These are phyloP conservation scores for Notiomystis cincta DNA, from an alignment of 2,113 vertebrate genomes.

Conservation along the genomic window DNA sequence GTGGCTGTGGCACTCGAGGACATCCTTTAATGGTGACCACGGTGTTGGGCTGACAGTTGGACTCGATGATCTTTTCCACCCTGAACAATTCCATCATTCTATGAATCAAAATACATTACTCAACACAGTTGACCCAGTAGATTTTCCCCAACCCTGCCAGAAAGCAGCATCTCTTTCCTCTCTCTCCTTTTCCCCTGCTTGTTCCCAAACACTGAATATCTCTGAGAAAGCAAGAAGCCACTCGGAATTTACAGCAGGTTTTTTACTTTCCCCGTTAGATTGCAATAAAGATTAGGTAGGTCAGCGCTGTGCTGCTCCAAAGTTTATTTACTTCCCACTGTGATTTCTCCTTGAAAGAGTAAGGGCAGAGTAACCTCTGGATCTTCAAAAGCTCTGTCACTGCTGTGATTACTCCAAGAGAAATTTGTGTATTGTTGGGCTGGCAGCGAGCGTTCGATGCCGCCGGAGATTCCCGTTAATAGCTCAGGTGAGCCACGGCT, in stretches of 20 bases:
- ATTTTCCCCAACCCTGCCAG: not conserved
- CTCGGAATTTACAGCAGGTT: not conserved
- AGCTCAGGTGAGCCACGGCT: conserved; percentile 10
- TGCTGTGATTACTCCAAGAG: conserved; percentile 29
- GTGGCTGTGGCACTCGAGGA: not conserved
- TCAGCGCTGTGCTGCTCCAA: not conserved
- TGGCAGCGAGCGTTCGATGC: conserved; percentile 14
- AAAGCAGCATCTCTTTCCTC: not conserved
- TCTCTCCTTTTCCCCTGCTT: not conserved
- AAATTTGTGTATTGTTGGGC: conserved; percentile 25
- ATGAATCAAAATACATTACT: not conserved
- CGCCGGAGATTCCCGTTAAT: conserved; percentile 4
- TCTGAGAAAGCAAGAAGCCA: not conserved
- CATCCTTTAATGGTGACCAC: not conserved
- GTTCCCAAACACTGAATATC: not conserved
- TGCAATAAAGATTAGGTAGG: not conserved
- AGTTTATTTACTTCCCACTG: conserved; percentile 49
- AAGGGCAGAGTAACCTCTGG: conserved; percentile 33
- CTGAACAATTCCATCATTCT: not conserved
- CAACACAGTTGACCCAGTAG: not conserved
- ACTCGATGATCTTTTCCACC: not conserved
- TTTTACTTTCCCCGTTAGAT: not conserved
- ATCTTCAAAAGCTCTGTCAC: conserved; percentile 38
- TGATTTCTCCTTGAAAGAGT: conserved; percentile 37
- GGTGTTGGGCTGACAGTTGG: not conserved